Evolutionary conservation across 1,140 invertebrate genomes (phyloP).

Genomic region (Pollicipes pollicipes): DNA sequence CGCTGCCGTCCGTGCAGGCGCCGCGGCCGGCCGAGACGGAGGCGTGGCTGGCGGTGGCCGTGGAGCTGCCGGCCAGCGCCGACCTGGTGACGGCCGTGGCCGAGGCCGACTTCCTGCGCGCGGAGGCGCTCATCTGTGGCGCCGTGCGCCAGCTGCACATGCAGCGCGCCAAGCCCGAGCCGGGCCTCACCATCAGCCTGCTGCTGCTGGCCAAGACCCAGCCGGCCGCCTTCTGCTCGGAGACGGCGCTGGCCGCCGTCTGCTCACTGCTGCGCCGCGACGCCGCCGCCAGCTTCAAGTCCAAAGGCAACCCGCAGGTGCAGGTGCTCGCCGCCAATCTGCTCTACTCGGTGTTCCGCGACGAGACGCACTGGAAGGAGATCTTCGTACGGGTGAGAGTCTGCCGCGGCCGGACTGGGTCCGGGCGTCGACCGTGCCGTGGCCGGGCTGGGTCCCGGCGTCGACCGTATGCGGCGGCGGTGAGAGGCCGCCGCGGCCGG

Average conservation of each 20-base stretch:
- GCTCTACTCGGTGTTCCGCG: constrained; percentile 57
- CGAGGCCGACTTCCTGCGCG: constrained; percentile 28
- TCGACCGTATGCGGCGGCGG: no score
- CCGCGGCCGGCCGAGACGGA: constrained; percentile 54
- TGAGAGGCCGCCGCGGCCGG: no score
- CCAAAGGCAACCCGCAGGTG: constrained; percentile 59
- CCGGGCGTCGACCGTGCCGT: no score
- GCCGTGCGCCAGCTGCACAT: constrained; percentile 29
- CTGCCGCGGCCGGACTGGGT: neutral
- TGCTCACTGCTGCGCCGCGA: constrained; percentile 33
- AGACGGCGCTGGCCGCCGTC: constrained; percentile 30
- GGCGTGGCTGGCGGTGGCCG: constrained; percentile 47
- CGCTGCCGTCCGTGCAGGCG: constrained; percentile 16
- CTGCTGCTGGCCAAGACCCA: constrained; percentile 66
- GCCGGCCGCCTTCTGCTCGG: constrained; percentile 48
- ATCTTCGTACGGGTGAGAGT: constrained; percentile 36
- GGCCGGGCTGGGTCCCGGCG: no score
- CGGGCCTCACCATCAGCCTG: constrained; percentile 51
- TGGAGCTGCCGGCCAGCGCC: constrained; percentile 49
- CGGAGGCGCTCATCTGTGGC: constrained; percentile 34
- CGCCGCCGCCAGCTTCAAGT: constrained; percentile 43
- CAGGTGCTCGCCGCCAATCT: constrained; percentile 71
- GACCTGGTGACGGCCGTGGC: constrained; percentile 42
- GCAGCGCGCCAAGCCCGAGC: constrained; percentile 52
- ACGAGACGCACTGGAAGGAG: constrained; percentile 35